Evolutionary conservation across 2,113 vertebrate genomes (phyloP).

Genomic region (Todiramphus chloris): DNA sequence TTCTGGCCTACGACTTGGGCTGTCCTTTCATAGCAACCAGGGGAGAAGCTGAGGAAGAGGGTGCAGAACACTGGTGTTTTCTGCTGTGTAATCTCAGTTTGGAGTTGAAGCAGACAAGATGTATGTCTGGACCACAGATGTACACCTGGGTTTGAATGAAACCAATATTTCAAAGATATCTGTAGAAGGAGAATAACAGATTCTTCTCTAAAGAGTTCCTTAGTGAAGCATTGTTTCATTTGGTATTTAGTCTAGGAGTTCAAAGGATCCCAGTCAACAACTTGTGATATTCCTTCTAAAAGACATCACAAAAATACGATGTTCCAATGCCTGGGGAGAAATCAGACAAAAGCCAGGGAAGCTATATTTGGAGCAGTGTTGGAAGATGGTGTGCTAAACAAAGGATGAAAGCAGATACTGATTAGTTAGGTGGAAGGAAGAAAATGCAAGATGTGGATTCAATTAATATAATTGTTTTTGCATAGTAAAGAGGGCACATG

Average conservation of each 20-base stretch:
- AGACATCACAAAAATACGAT: not conserved
- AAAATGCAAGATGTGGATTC: not conserved
- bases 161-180: not conserved
- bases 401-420: not conserved
- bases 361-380: not conserved
- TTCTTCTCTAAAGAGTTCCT: not conserved
- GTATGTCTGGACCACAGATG: not conserved
- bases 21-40: not conserved
- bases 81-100: not conserved
- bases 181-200: not conserved
- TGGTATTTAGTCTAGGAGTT: not conserved
- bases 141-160: not conserved
- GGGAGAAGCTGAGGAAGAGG: not conserved
- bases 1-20: not conserved
- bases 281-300: not conserved
- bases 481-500: not conserved
- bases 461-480: not conserved
- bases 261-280: not conserved
- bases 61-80: not conserved
- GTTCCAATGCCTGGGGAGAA: not conserved
- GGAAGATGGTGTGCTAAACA: not conserved
- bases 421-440: not conserved
- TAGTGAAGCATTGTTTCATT: not conserved
- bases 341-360: not conserved
- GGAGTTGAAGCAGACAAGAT: not conserved